A percentile compares a stretch with the other conserved stretches of the same genome.
Conservation (phyloP, 2,888 invertebrate species). For the Kuschelorhynchus macadamiae region DNA sequence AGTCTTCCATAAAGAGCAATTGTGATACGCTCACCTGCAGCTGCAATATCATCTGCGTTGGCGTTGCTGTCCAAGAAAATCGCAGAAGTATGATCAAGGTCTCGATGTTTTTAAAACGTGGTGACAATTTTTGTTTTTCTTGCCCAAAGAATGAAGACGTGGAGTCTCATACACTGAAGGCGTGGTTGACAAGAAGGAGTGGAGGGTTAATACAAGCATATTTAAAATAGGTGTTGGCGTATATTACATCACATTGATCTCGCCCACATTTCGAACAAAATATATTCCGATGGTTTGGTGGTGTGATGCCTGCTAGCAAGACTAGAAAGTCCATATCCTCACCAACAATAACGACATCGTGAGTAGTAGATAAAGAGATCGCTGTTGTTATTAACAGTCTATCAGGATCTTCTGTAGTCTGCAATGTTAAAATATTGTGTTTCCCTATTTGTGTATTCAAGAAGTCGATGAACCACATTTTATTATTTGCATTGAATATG, state of each 20-base stretch:
- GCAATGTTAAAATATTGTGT: not conserved
- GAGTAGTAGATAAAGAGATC: too few species aligned
- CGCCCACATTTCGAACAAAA: not conserved
- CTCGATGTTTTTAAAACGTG: not conserved
- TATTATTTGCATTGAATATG: not conserved
- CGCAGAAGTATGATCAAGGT: not conserved
- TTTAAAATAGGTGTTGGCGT: too few species aligned
- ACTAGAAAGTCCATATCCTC: conserved; percentile 3
- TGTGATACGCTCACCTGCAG: too few species aligned
- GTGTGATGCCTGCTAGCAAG: not conserved
- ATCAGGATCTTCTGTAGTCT: too few species aligned
- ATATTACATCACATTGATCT: not conserved
- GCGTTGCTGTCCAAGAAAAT: not conserved
- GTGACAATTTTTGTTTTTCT: not conserved
- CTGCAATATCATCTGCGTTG: too few species aligned
- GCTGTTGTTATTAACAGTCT: too few species aligned
- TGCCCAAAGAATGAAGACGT: not conserved
- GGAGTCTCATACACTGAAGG: too few species aligned
- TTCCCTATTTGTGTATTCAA: not conserved
- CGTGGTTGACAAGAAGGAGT: too few species aligned
- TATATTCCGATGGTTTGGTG: not conserved
- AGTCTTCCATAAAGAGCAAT: too few species aligned
- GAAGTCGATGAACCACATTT: too few species aligned
- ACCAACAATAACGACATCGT: not conserved
- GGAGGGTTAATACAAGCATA: too few species aligned